Conservation (phyloP, 1,140 invertebrate species). For the Chrysomallon squamiferum region DNA sequence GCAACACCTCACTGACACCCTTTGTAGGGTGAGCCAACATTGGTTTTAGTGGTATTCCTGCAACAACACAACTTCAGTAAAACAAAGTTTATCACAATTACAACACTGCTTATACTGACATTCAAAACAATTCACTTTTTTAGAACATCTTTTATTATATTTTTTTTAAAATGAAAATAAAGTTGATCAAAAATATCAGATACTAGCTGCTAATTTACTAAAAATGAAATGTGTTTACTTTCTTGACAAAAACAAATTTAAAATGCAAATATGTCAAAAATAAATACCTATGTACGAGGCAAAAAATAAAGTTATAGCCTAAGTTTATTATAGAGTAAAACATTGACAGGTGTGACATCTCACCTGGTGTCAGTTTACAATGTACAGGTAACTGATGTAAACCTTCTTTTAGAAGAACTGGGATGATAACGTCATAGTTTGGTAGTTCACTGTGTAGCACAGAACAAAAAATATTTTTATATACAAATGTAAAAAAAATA, state of each 20-base stretch:
- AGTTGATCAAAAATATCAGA: background rate
- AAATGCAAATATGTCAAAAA: too few species aligned
- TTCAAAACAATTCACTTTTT: too few species aligned
- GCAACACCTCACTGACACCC: conserved; percentile 84
- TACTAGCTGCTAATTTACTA: too few species aligned
- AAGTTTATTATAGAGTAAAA: background rate
- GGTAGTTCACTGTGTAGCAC: conserved; percentile 83
- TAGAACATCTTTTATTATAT: too few species aligned
- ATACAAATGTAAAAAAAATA: background rate
- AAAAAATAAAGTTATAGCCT: too few species aligned
- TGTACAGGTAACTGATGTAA: conserved; percentile 79
- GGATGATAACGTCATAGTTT: conserved; percentile 89
- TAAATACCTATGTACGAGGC: too few species aligned
- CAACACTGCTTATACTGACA: too few species aligned
- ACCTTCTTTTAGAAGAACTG: conserved; percentile 81
- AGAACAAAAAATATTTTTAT: conserved; percentile 1
- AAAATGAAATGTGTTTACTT: too few species aligned
- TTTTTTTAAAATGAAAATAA: background rate
- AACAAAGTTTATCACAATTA: too few species aligned
- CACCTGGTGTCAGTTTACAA: conserved; percentile 88
- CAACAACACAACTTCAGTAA: background rate
- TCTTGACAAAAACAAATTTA: too few species aligned
- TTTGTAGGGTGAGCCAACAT: conserved; percentile 99
- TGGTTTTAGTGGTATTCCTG: conserved; percentile 89
- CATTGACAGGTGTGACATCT: too few species aligned